Percentiles rank a stretch among this genome's conserved stretches.
phyloP scores from a whole-genome alignment of 2,888 invertebrate species.

The Scaptomyza parva region DNA sequence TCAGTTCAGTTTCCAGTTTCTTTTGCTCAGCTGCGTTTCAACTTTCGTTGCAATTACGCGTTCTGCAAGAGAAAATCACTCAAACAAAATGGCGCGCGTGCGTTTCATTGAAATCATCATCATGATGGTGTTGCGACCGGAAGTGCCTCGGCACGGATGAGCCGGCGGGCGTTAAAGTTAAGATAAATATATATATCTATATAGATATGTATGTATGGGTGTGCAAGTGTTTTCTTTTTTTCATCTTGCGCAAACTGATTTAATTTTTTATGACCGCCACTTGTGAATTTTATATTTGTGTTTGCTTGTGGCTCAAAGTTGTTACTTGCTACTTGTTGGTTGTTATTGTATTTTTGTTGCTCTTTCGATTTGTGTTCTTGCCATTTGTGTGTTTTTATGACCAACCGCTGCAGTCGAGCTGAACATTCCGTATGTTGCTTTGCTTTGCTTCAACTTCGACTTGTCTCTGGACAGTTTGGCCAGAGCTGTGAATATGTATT shows the following conservation, averaged over 20 bases:
- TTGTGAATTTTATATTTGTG: slow-evolving; percentile 71
- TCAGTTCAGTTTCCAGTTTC: slow-evolving; percentile 27
- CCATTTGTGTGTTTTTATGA: slow-evolving; percentile 53
- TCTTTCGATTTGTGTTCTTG: slow-evolving; percentile 54
- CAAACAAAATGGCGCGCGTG: slow-evolving; percentile 76
- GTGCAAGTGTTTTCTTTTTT: slow-evolving; percentile 65
- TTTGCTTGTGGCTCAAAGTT: slow-evolving; percentile 24
- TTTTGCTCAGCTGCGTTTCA: slow-evolving; percentile 59
- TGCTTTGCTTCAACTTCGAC: slow-evolving; percentile 19
- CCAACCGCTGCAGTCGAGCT: slow-evolving; percentile 63
- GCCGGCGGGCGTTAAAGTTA: slow-evolving; percentile 33
- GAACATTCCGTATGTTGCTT: slow-evolving; percentile 28
- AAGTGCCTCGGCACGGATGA: neutral
- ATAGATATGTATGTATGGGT: no score
- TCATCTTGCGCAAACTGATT: slow-evolving; percentile 65
- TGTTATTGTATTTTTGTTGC: slow-evolving; percentile 27
- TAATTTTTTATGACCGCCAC: slow-evolving; percentile 74
- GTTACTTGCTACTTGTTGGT: no score
- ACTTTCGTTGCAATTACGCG: slow-evolving; percentile 78
- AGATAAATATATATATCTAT: slow-evolving; percentile 68
- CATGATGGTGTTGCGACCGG: slow-evolving; percentile 6
- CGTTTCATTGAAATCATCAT: slow-evolving; percentile 74
- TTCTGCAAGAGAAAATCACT: slow-evolving; percentile 75
- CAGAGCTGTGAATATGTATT: slow-evolving; percentile 58
- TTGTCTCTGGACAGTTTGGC: slow-evolving; percentile 27